Evolutionary conservation across 2,888 invertebrate genomes (phyloP), one percentile per base, ranked within the genome.

Genomic region (Hartigia nigra): DNA sequence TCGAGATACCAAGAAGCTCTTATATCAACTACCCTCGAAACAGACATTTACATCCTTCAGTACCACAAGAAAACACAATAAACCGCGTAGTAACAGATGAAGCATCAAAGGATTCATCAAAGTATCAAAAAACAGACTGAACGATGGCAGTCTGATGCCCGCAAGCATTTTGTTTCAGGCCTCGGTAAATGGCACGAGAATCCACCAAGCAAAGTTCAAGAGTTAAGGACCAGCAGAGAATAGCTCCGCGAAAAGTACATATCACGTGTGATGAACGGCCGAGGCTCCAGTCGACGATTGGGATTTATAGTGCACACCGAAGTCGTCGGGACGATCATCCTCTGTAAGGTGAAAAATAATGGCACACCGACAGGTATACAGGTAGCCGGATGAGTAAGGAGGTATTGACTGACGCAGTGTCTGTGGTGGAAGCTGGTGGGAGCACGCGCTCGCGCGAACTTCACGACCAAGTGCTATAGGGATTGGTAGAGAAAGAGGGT

Each of bases 381-480:
- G 55, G 55, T 55, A 55, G 55, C 23, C 55, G 14, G 55, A 55
- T 23, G 75, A 79, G 81, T 82, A 84, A 82, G 82, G 83, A 81
- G 79, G 85, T 75, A 82, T 87, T 83, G 86, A 87, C 86, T 87
- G 81, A 84, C 82, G 84, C 81, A 80, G 82, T 82, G 82, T 81
- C 81, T 84, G 31, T 31, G 72, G 72, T 55, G 55, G 55, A 55
- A 55, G 72, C 72, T 31, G 72, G 72, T 55, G 55, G 55, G 23
- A 55, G 72, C 72, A 82, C 85, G 86, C 86, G 86, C 85, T 85
- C 86, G 85, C 86, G 86, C 87, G 84, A 81, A 81, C 80, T 35
- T 74, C 74, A 35, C 80, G 77, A 77, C 76, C 79, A 79, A 79
- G 77, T 80, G 78, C 77, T 75, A 79, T 77, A 76, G 82, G 79